Evolutionary conservation across 2,113 vertebrate genomes (phyloP), one percentile per base, ranked within the genome.

Genomic region (Pelodiscus sinensis): DNA sequence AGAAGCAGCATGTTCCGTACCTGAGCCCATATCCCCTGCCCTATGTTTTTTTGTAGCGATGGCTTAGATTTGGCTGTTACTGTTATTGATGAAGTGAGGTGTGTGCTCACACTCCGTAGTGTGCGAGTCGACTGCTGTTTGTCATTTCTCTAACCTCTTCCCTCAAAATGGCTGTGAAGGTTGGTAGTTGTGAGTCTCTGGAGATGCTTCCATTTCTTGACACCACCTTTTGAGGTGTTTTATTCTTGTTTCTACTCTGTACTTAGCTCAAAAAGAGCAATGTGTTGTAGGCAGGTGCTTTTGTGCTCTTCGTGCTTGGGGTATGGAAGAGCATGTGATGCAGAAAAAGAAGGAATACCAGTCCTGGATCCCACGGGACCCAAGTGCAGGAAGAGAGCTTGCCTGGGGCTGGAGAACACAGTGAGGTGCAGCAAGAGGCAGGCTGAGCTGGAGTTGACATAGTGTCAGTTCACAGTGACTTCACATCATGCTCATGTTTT

Each of bases 21-120:
- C 94, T 96, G 96, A 87, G 88, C 55, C 81, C 3, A 0, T 85
- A 79, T 90, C 87, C 75, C 73, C 81, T 87, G 86, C 81, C 82
- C 96, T 88, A 93, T 90, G 94, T 85, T 88, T 94, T 94, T 95
- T 97, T 86, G 82, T 57, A 25, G 87, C 78, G 94, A 93, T 95
- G 93, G 90, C 96, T 60, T 87, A 86, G 95, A 91, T 87, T 52
- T 91, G 96, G 77, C 86, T 89, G 92, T 90, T 93, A 93, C 95
- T 97, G 92, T 93, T 95, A 90, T 89, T 95, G 92, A 94, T 88
- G 35, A 83, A 95, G 88, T 60, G 35, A 21, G 84, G 31, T 57
- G 90, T 85, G 81, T 89, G 85, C 85, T 94, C 55, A 3, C 80
- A 68, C 80, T 91, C 84, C 86, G 91, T 85, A 86, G 91, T 79